Evolutionary conservation across 2,797 vertebrate species (phyloP), one percentile per base, ranked within the genome.

Genomic region (Protonibea diacanthus): DNA sequence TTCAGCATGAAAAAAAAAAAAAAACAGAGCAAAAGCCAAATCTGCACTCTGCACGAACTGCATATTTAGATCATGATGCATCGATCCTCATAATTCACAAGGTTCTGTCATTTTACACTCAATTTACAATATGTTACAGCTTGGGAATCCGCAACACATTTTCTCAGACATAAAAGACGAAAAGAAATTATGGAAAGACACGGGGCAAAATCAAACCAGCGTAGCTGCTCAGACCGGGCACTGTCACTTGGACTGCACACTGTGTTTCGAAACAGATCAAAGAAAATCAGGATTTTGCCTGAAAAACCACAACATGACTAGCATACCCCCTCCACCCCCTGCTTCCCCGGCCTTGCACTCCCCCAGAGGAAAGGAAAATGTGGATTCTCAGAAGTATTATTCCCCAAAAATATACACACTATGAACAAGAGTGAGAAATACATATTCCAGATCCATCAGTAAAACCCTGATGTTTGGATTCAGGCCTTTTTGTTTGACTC

Each of bases 21-120:
- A 61, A 61, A 6, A 0, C 9, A 47, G 58, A 49, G 63, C 38
- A 38, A 14, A 57, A 72, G 79, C 78, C 70, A 69, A 80, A 86
- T 76, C 77, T 71, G 66, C 64, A 29, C 78, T 89, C 82, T 71
- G 79, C 84, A 86, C 83, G 76, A 83, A 91, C 64, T 48, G 81
- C 85, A 90, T 91, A 88, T 87, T 92, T 92, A 62, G 47, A 84
- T 85, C 81, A 86, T 91, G 81, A 92, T 82, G 85, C 82, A 81
- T 86, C 60, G 55, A 74, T 88, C 73, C 78, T 77, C 63, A 45
- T 80, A 84, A 91, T 89, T 88, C 83, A 80, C 78, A 81, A 85
- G 80, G 40, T 83, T 86, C 78, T 87, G 83, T 87, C 82, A 68
- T 91, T 93, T 94, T 90, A 90, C 87, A 91, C 76, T 88, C 86